Conservation (phyloP, 2,888 invertebrate genomes). For the Trichopoda pennipes region DNA sequence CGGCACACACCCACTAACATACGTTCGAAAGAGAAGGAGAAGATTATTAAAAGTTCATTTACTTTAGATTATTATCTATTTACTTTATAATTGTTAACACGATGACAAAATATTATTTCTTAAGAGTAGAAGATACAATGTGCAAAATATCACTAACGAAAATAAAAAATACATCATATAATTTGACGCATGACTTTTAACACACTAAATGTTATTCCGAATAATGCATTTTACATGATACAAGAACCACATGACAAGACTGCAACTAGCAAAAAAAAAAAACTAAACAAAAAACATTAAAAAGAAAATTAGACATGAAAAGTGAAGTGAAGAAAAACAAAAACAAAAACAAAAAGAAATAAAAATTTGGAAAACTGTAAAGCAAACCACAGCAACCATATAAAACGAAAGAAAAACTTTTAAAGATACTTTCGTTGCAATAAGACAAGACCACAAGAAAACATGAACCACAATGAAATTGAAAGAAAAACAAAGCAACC, state of each 20-base stretch:
- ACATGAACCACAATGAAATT: constrained; percentile 20
- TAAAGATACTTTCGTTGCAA: constrained; percentile 24
- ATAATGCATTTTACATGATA: constrained; percentile 16
- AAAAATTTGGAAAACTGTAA: constrained; percentile 27
- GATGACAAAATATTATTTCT: background rate
- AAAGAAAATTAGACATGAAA: background rate
- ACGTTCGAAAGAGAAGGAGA: too few relatives aligned
- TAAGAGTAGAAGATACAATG: background rate
- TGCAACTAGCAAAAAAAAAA: constrained; percentile 14
- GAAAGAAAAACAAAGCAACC: constrained; percentile 11
- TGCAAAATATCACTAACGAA: constrained; percentile 23
- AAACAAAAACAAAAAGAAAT: constrained; percentile 20
- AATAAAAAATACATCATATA: constrained; percentile 47
- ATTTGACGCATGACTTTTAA: constrained; percentile 45
- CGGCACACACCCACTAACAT: too few relatives aligned
- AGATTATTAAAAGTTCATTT: too few relatives aligned
- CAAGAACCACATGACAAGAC: constrained; percentile 41
- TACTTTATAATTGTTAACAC: background rate
- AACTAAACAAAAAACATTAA: background rate
- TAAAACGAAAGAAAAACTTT: constrained; percentile 6
- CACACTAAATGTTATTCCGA: background rate
- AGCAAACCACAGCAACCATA: constrained; percentile 46
- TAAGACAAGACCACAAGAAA: constrained; percentile 46
- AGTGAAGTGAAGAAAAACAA: constrained; percentile 1
- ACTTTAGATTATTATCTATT: too few relatives aligned